Evolutionary conservation across 2,888 invertebrate species (phyloP).

Genomic region (Diplazon laetatorius): DNA sequence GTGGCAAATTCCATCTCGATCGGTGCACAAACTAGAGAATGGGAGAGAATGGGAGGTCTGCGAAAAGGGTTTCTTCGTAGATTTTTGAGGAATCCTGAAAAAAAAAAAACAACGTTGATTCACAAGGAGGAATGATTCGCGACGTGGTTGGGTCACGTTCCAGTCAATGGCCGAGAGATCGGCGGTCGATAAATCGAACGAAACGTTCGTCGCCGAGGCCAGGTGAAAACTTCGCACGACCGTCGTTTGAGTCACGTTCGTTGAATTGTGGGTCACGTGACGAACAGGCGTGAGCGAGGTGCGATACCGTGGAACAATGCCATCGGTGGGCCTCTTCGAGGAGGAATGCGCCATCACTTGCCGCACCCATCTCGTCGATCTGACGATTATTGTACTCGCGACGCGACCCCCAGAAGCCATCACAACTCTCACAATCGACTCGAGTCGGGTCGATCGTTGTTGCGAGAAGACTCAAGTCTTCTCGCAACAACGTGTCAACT

Average conservation of each 20-base stretch:
- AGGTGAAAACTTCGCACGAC: conserved; percentile 49
- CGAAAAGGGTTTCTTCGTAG: too few relatives aligned
- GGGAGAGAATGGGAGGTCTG: too few relatives aligned
- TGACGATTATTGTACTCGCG: conserved; percentile 61
- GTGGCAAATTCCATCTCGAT: too few relatives aligned
- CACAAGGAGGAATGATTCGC: not conserved
- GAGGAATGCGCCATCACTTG: conserved; percentile 81
- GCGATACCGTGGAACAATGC: conserved; percentile 82
- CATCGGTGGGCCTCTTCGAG: conserved; percentile 81
- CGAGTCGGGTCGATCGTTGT: too few relatives aligned
- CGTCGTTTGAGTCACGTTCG: conserved; percentile 77
- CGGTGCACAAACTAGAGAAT: too few relatives aligned
- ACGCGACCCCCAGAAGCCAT: conserved; percentile 50
- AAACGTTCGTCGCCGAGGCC: conserved; percentile 62
- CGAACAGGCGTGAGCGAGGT: conserved; percentile 82
- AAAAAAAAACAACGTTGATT: conserved; percentile 1
- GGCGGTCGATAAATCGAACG: conserved; percentile 20
- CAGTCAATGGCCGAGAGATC: conserved; percentile 36
- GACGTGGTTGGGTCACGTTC: too few relatives aligned
- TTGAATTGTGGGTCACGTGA: conserved; percentile 82
- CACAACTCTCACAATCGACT: too few relatives aligned
- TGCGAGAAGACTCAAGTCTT: too few relatives aligned
- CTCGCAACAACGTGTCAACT: too few relatives aligned
- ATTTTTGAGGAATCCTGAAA: too few relatives aligned
- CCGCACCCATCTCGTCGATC: conserved; percentile 80